A percentile compares a stretch with the other conserved stretches of the same genome.
These are phyloP conservation scores for Falcaria lacertinaria DNA, from an alignment of 2,888 invertebrate species.

Conservation along the genomic window DNA sequence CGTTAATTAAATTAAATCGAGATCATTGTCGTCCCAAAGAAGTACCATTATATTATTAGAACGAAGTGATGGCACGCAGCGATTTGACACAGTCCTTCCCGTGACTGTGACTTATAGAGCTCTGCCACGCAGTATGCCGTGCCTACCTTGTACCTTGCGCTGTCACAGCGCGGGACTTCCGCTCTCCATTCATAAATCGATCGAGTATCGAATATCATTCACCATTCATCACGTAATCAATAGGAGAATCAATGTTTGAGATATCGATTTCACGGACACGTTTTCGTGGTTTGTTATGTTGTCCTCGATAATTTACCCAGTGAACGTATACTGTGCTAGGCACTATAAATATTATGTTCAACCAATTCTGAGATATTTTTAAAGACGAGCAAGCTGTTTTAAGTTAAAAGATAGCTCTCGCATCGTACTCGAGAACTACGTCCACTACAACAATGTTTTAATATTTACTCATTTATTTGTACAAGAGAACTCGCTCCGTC, in stretches of 20 bases:
- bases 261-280: conserved; percentile 68
- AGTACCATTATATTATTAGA: conserved; percentile 57
- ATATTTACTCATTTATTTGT: conserved; percentile 71
- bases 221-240: conserved; percentile 70
- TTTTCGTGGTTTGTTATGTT: conserved; percentile 38
- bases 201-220: conserved; percentile 58
- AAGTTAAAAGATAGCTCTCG: conserved; percentile 40
- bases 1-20: conserved; percentile 71
- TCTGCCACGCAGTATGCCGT: neutral
- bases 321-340: too few species aligned
- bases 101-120: conserved; percentile 28
- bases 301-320: conserved; percentile 33
- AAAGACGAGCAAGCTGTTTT: conserved; percentile 13
- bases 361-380: too few species aligned
- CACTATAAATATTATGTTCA: too few species aligned
- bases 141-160: conserved; percentile 7
- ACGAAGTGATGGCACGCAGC: conserved; percentile 54
- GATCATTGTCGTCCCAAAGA: conserved; percentile 55
- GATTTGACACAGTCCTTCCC: conserved; percentile 63
- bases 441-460: conserved; percentile 44
- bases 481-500: conserved; percentile 66
- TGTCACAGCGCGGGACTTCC: conserved; percentile 44
- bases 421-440: conserved; percentile 32
- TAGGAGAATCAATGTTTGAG: conserved; percentile 57
- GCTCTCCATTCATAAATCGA: conserved; percentile 68